Base-by-base conservation (phyloP, 2,113 vertebrate species). In the Oryzias melastigma region DNA sequence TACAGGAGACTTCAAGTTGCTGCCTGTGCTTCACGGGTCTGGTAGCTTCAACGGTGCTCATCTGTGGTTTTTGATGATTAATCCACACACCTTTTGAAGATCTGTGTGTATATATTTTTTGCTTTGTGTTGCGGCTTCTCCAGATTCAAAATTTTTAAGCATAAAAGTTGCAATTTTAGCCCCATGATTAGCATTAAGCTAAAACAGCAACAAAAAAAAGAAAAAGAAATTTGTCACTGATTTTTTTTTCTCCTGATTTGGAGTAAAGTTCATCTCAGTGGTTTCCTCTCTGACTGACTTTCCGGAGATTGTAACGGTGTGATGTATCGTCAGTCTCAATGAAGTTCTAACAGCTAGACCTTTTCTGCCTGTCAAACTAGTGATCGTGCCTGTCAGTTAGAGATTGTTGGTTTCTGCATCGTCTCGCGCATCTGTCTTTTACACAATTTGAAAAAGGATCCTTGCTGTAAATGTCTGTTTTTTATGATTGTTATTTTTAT, bases 401-500 rank as follows among this genome's bases (percentile, higher is more conserved):
- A 85, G 75, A 76, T 84, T 52, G 80, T 88, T 78, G 68, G 67
- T 86, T 75, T 42, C 80, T 66, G 75, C 71, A 58, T 78, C 62
- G 69, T 87, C 70, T 82, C 65, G 68, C 84, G 77, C 56, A 54
- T 62, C 35, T 85, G 75, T 82, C 68, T 85, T 88, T 87, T 78
- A 65, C 65, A 81, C 70, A 65, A 46, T 62, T 80, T 76, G 68
- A 73, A 73, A n/a, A 75, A 73, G 67, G 35, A 87, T 71, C 59
- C 40, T 74, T 51, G 64, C 80, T 70, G 81, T 84, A 69, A 86
- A 71, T 81, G 73, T 87, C 73, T 87, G 25, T 72, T 89, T 90
- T 89, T 82, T 80, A 85, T 88, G 71, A 88, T 85, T 75, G 80
- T 87, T 88, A 81, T 87, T 91, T 88, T 86, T 88, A 83, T 86